Base-by-base conservation (phyloP, 1,140 invertebrate species). In the Pararge aegeria region DNA sequence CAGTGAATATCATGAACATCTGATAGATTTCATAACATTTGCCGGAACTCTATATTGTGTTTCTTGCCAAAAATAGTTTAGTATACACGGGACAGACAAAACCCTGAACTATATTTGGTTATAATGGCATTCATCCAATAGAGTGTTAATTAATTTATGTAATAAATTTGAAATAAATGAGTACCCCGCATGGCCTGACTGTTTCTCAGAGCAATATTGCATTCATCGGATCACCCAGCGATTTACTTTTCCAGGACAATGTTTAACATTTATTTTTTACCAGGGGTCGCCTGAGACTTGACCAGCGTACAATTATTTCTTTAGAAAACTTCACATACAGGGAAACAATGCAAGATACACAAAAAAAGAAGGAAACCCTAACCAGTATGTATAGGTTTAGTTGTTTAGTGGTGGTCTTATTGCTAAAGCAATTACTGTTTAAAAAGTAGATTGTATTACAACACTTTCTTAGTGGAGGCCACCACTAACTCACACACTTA, bases 61-160 rank as follows among this genome's bases (percentile, higher is more conserved):
- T 46, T 46, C 18, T 16, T 20, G 19, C 42, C 19, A 46, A 10
- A 46, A 46, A 20, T 46, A 46, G 42, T 20, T 46, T n/a, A 20
- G 6, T 46, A 46, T 15, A 20, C 6, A 46, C 42, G 18, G 7
- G 42, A 2, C 5, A 46, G 18, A 18, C 1, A 9, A 46, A 46
- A 46, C 42, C 42, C 42, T 46, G 42, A 46, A 46, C 42, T 46
- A 46, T 46, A 46, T 46, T 46, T 10, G 42, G 42, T 2, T 10
- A 20, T 20, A 46, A 12, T 46, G 42, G 42, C 42, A 46, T 46
- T 7, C 18, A 20, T 46, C 42, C 42, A 46, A 46, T 46, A n/a
- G 42, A 46, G 42, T 46, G 42, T 46, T 46, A 46, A 46, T 46
- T 46, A 46, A 46, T 46, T 46, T 46, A 46, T 46, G 42, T 46